Evolutionary conservation across 2,888 invertebrate species (phyloP), one percentile per base, ranked within the genome.

Genomic region (Polydesmus complanatus): DNA sequence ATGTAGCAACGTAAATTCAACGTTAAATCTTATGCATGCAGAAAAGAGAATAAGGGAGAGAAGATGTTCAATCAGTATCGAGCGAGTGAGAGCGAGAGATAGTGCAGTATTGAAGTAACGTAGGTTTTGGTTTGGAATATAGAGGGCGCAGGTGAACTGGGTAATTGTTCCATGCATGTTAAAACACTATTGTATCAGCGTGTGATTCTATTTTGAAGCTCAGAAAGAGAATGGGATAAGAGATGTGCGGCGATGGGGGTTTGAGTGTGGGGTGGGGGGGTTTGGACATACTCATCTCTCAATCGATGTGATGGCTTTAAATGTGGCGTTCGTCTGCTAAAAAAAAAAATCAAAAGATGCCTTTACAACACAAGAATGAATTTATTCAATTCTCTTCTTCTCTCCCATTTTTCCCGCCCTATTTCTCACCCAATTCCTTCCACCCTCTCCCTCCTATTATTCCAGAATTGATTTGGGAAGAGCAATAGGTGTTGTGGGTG

Each of bases 81-180:
- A n/a, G n/a, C n/a, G n/a, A n/a, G n/a, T n/a, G n/a, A n/a, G n/a
- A n/a, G n/a, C n/a, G n/a, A n/a, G n/a, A n/a, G n/a, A n/a, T n/a
- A n/a, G n/a, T n/a, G n/a, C n/a, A n/a, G n/a, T n/a, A n/a, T n/a
- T n/a, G n/a, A n/a, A n/a, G n/a, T n/a, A n/a, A n/a, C n/a, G n/a
- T n/a, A n/a, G n/a, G 37, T 37, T 14, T 37, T 14, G 37, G 37
- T 14, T 37, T 5, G 37, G 14, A 14, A 3, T 21, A 54, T n/a
- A 27, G 54, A 52, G 60, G 62, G 56, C 59, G 62, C 62, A 62
- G 62, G 62, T 62, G 62, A 62, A 59, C 49, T 60, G 60, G 53
- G 62, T 60, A 62, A 62, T 62, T 62, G 62, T 55, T 55, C 60
- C 53, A 60, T 62, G 60, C 62, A 62, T 62, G 62, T 62, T 62